Evolutionary conservation across 2,113 vertebrate genomes (phyloP).

Genomic region (Brachirus orientalis): DNA sequence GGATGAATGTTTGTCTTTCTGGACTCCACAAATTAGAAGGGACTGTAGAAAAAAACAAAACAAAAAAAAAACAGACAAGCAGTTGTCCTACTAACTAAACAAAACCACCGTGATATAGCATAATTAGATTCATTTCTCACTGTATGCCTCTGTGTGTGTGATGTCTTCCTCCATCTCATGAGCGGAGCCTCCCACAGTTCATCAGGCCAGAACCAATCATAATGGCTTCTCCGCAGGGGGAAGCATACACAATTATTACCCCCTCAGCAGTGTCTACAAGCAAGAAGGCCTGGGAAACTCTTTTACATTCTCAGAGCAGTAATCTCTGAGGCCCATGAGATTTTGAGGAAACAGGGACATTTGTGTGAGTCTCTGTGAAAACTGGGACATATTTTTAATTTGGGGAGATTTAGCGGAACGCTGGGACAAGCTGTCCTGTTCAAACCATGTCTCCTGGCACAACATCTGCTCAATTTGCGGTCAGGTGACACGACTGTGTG

Average conservation of each 20-base stretch:
- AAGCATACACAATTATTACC: slow-evolving; percentile 61
- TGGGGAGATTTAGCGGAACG: slow-evolving; percentile 50
- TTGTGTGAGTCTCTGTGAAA: slow-evolving; percentile 40
- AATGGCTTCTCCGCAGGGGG: slow-evolving; percentile 70
- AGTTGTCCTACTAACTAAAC: slow-evolving; percentile 17
- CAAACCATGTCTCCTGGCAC: slow-evolving; percentile 33
- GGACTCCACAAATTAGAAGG: slow-evolving; percentile 56
- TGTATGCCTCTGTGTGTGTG: slow-evolving; percentile 5
- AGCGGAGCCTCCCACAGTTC: slow-evolving; percentile 35
- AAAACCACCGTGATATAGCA: slow-evolving; percentile 8
- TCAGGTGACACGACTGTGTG: slow-evolving; percentile 7
- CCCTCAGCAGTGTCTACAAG: slow-evolving; percentile 35
- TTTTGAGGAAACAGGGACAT: slow-evolving; percentile 28
- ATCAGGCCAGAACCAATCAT: slow-evolving; percentile 65
- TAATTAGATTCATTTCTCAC: slow-evolving; percentile 19
- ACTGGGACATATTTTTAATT: slow-evolving; percentile 60
- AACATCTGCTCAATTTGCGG: slow-evolving; percentile 61
- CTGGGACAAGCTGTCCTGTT: slow-evolving; percentile 53
- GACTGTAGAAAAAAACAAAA: slow-evolving; percentile 26
- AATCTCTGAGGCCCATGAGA: slow-evolving; percentile 22
- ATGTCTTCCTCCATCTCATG: slow-evolving; percentile 31
- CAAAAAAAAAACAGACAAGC: slow-evolving; percentile 38
- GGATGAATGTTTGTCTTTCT: slow-evolving; percentile 59
- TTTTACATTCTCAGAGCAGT: slow-evolving; percentile 36
- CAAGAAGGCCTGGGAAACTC: slow-evolving; percentile 44